Conservation (phyloP, 2,888 invertebrate genomes). For the Parasteatoda lunata region DNA sequence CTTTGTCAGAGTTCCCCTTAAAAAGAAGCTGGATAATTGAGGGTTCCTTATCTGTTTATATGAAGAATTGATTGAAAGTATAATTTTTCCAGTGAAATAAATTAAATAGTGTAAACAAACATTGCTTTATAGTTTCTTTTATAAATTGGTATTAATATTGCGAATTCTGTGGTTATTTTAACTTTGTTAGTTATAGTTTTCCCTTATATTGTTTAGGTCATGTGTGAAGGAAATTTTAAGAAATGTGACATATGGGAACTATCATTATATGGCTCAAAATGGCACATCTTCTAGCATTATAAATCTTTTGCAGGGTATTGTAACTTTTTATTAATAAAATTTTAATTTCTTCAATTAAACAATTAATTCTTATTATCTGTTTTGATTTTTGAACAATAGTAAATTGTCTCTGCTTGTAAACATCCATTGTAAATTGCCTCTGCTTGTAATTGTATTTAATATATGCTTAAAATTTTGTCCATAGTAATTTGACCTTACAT, state of each 20-base stretch:
- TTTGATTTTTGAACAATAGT: too few species aligned
- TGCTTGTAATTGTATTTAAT: too few species aligned
- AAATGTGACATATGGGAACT: conserved; percentile 55
- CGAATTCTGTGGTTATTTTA: neutral
- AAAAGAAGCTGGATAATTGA: too few species aligned
- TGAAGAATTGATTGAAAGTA: too few species aligned
- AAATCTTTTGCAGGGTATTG: conserved; percentile 44
- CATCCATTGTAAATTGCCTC: too few species aligned
- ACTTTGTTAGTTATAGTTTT: neutral
- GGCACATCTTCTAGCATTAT: conserved; percentile 55
- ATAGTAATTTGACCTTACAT: too few species aligned
- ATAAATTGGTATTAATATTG: neutral
- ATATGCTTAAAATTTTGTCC: too few species aligned
- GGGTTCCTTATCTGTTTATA: too few species aligned
- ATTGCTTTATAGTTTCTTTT: neutral
- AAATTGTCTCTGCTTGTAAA: too few species aligned
- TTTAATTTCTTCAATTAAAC: too few species aligned
- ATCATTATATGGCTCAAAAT: conserved; percentile 64
- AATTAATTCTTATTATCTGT: too few species aligned
- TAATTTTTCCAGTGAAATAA: neutral
- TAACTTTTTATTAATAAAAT: neutral
- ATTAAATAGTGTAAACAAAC: neutral
- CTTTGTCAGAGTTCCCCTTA: too few species aligned
- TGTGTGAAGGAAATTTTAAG: conserved; percentile 51
- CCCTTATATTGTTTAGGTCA: conserved; percentile 27